phyloP scores from a whole-genome alignment of 2,888 invertebrate genomes.

The Xanthostigma xanthostigma region DNA sequence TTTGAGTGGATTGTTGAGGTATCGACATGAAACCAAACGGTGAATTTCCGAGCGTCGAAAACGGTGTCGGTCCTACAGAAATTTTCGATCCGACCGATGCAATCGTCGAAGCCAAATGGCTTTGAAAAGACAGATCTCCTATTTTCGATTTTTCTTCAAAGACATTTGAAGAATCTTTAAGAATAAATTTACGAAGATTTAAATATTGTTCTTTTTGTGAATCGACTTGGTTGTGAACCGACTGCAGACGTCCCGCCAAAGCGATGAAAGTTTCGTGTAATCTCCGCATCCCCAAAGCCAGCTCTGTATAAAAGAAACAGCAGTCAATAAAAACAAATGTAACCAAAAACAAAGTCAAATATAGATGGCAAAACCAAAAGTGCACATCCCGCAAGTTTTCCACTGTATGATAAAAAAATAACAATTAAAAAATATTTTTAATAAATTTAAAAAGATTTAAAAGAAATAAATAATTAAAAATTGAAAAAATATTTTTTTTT shows the following conservation, averaged over 20 bases:
- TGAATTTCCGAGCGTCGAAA: slow-evolving; percentile 25
- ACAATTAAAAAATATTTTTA: too few relatives aligned
- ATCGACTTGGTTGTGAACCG: slow-evolving; percentile 63
- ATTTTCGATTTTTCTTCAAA: slow-evolving; percentile 36
- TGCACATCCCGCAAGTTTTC: too few relatives aligned
- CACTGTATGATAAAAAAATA: too few relatives aligned
- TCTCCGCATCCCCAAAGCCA: slow-evolving; percentile 62
- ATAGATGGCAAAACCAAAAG: too few relatives aligned
- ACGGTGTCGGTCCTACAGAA: slow-evolving; percentile 47
- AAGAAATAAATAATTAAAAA: too few relatives aligned
- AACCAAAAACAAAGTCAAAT: slow-evolving; percentile 2
- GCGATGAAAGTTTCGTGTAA: slow-evolving; percentile 78
- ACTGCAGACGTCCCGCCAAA: slow-evolving; percentile 73
- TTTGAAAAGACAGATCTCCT: not conserved
- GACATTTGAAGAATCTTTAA: slow-evolving; percentile 62
- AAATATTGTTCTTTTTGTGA: slow-evolving; percentile 72
- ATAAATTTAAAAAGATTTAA: too few relatives aligned
- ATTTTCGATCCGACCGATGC: slow-evolving; percentile 23
- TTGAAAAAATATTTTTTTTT: too few relatives aligned
- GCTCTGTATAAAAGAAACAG: slow-evolving; percentile 36
- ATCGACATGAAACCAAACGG: slow-evolving; percentile 22
- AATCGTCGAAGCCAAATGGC: not conserved
- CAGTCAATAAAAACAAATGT: slow-evolving; percentile 4
- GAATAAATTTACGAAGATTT: slow-evolving; percentile 61
- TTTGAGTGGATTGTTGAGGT: slow-evolving; percentile 22